These are phyloP conservation scores for Chelmon rostratus DNA, from an alignment of 2,797 vertebrate genomes.

Conservation along the genomic window DNA sequence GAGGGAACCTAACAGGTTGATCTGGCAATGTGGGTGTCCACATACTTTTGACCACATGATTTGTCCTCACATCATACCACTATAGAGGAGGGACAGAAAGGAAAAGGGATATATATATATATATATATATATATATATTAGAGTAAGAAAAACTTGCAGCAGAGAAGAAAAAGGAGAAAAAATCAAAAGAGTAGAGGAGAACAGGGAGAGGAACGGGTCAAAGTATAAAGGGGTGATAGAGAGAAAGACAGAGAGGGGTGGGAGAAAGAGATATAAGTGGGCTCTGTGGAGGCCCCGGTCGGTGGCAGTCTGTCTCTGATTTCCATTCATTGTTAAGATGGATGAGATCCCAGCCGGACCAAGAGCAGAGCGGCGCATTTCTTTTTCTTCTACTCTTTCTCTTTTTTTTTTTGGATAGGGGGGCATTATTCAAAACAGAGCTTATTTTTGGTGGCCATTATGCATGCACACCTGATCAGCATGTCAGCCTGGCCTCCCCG, in stretches of 20 bases:
- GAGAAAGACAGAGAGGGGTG: conserved; percentile 35
- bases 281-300: conserved; percentile 82
- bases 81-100: not conserved
- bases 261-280: conserved; percentile 81
- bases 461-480: conserved; percentile 97
- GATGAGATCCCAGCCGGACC: conserved; percentile 95
- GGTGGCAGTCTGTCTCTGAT: conserved; percentile 91
- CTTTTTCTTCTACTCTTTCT: conserved; percentile 63
- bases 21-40: not conserved
- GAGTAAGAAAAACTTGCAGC: conserved; percentile 42
- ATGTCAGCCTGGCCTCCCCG: conserved; percentile 91
- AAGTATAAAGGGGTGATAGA: conserved; percentile 65
- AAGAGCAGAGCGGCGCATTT: conserved; percentile 95
- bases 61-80: not conserved
- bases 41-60: not conserved
- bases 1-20: too few species aligned
- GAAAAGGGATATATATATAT: not conserved
- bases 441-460: conserved; percentile 98
- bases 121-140: not conserved
- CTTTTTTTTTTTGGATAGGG: conserved; percentile 69
- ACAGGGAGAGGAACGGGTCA: conserved; percentile 57
- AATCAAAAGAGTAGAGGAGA: conserved; percentile 22
- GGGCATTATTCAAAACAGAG: conserved; percentile 96
- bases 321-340: conserved; percentile 97
- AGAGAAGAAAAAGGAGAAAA: conserved; percentile 24